Conservation (phyloP, 2,797 vertebrate species). For the Gallinago stenura region DNA sequence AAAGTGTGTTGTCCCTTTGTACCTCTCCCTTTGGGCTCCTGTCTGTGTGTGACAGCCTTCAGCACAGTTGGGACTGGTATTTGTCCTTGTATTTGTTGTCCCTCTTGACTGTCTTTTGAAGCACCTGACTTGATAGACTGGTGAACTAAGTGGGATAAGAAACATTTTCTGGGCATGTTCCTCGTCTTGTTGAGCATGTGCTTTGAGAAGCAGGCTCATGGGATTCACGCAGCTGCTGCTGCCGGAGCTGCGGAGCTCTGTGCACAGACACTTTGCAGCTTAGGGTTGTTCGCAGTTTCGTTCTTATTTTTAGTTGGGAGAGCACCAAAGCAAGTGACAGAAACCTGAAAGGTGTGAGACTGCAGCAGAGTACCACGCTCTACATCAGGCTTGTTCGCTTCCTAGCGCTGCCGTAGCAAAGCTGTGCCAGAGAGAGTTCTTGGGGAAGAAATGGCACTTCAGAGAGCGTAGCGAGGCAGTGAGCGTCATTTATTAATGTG, state of each 20-base stretch:
- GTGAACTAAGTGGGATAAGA: not conserved
- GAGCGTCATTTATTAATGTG: rapidly evolving
- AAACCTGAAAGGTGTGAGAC: not conserved
- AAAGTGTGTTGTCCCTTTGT: not conserved
- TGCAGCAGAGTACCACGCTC: not conserved
- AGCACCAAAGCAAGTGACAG: not conserved
- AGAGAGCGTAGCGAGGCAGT: not conserved
- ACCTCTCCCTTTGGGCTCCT: not conserved
- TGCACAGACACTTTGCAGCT: not conserved
- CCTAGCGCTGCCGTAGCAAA: not conserved
- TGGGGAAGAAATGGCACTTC: not conserved
- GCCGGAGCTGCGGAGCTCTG: not conserved
- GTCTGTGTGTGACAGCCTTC: not conserved
- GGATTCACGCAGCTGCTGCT: not conserved
- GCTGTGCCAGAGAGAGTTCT: not conserved
- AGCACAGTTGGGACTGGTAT: not conserved
- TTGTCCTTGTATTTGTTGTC: not conserved
- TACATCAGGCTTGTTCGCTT: not conserved
- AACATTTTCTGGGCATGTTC: not conserved
- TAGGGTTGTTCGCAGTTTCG: not conserved
- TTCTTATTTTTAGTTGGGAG: not conserved
- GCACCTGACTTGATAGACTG: not conserved
- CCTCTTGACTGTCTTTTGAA: not conserved
- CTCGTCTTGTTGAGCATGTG: rapidly evolving
- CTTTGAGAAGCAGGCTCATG: not conserved